Conservation (phyloP, 2,888 invertebrate species). For the Sylvicola fuscatus region DNA sequence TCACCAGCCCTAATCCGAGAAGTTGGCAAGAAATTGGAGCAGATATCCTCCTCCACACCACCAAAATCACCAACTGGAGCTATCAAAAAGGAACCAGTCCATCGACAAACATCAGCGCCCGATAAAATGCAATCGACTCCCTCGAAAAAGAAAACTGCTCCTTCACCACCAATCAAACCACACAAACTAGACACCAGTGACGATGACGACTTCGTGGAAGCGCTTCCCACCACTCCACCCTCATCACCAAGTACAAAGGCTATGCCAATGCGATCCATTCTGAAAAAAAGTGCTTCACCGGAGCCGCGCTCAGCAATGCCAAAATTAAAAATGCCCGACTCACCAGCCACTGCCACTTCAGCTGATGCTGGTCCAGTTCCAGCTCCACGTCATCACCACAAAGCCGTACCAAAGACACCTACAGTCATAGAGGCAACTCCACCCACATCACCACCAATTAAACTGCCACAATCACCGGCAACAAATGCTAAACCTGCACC, state of each 20-base stretch:
- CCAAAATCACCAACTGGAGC: no score
- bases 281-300: neutral
- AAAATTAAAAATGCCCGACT: slow-evolving; percentile 3
- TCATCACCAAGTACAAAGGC: no score
- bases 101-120: no score
- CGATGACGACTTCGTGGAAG: no score
- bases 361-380: slow-evolving; percentile 9
- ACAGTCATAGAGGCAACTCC: slow-evolving; percentile 5
- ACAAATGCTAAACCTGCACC: neutral
- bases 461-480: no score
- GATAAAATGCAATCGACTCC: neutral
- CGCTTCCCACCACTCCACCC: no score
- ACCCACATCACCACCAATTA: slow-evolving; percentile 2
- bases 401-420: slow-evolving; percentile 1
- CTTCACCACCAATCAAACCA: neutral
- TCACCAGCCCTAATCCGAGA: no score
- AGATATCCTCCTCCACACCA: no score
- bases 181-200: neutral
- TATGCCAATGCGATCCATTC: neutral
- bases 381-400: slow-evolving; percentile 14
- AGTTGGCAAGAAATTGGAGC: no score
- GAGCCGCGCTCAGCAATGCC: slow-evolving; percentile 14
- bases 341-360: neutral
- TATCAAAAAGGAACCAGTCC: no score
- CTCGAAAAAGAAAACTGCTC: neutral